Percentiles rank a stretch among this genome's conserved stretches.
These are phyloP conservation scores for Hesperia comma DNA, from an alignment of 2,888 invertebrate species.

Conservation along the genomic window DNA sequence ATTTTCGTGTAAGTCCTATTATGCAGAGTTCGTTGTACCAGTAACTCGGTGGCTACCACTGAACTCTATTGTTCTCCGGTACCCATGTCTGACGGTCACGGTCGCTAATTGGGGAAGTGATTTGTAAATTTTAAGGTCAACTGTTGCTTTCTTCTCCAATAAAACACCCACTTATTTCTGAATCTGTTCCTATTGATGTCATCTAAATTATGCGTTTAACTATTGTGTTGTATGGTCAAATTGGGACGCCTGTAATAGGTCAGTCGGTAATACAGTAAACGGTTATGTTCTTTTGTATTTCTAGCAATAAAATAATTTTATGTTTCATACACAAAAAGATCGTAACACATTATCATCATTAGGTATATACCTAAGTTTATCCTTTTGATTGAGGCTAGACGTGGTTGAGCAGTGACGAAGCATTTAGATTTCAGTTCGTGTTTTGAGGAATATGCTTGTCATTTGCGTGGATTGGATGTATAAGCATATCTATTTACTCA, in stretches of 20 bases:
- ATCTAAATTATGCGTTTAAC: not conserved
- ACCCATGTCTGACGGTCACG: slow-evolving; percentile 53
- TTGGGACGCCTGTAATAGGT: not conserved
- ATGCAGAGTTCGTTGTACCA: slow-evolving; percentile 43
- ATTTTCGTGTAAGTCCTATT: slow-evolving; percentile 33
- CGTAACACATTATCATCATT: not conserved
- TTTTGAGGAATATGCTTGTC: slow-evolving; percentile 23
- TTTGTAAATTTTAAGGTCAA: slow-evolving; percentile 56
- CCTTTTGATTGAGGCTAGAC: not conserved
- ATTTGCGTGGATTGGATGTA: slow-evolving; percentile 14
- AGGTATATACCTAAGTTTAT: slow-evolving; percentile 12
- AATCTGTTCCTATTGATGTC: not conserved
- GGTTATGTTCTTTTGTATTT: not conserved
- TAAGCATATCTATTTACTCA: not conserved
- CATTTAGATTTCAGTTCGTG: slow-evolving; percentile 16
- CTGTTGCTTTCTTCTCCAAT: slow-evolving; percentile 43
- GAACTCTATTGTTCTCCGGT: slow-evolving; percentile 49
- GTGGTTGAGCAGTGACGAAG: not conserved
- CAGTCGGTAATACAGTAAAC: too few relatives aligned
- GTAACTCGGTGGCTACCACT: slow-evolving; percentile 44
- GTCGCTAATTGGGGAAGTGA: slow-evolving; percentile 65
- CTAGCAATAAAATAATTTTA: not conserved
- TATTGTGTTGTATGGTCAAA: not conserved
- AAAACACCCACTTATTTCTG: not conserved
- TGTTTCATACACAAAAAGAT: not conserved